phyloP scores from a whole-genome alignment of 2,797 vertebrate species.

The Chaetophractus vellerosus region DNA sequence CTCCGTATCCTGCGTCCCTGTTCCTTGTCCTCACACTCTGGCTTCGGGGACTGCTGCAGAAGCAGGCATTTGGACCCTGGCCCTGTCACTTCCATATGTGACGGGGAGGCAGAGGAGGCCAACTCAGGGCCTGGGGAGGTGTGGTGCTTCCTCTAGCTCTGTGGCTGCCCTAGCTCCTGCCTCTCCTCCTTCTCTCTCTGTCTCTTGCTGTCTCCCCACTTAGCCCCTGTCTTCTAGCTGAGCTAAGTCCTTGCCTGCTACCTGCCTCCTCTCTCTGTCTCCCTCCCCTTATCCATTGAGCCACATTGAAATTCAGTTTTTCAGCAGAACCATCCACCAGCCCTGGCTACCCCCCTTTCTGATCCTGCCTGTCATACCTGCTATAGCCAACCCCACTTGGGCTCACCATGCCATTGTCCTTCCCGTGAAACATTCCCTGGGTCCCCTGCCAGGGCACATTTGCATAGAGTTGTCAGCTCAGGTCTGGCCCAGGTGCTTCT shows the following conservation, averaged over 20 bases:
- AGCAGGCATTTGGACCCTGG: rapidly evolving
- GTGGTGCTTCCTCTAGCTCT: background rate
- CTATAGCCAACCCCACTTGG: constrained; percentile 37
- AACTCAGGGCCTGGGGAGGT: background rate
- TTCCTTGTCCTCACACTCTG: background rate
- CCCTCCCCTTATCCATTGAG: background rate
- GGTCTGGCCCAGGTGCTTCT: constrained; percentile 57
- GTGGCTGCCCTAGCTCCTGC: background rate
- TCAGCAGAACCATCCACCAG: constrained; percentile 8
- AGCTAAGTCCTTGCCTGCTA: constrained; percentile 35
- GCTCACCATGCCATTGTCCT: constrained; percentile 32
- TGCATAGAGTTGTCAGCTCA: constrained; percentile 75
- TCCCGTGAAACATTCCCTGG: constrained; percentile 19
- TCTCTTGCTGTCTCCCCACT: background rate
- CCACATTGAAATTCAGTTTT: constrained; percentile 65
- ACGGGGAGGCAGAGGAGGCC: background rate
- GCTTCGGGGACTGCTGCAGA: too few species aligned
- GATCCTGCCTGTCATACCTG: constrained; percentile 58
- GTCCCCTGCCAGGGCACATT: constrained; percentile 70
- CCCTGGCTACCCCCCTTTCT: background rate
- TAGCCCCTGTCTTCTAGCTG: background rate
- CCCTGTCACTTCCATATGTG: background rate
- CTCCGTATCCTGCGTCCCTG: background rate
- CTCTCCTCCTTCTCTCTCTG: background rate
- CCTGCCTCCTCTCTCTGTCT: background rate